Base-by-base conservation (phyloP, 2,888 invertebrate species). In the Drosophila paranaensis region DNA sequence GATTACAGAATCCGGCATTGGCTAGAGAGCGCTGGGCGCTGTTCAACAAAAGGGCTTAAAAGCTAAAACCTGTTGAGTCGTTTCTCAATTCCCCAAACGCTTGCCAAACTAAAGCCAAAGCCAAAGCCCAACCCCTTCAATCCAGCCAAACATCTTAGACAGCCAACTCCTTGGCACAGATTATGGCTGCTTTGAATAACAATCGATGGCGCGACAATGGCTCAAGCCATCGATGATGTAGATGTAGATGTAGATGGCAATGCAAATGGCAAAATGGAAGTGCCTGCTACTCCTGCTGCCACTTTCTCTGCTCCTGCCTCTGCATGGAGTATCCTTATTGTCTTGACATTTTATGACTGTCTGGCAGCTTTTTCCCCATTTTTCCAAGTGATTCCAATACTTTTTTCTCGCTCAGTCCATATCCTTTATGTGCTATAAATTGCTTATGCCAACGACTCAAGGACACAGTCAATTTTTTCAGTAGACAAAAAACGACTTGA, bases 41-140 rank as follows among this genome's bases (percentile, higher is more conserved):
- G 57, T 50, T 20, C 60, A 64, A 71, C 65, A 77, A 81, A 79
- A 72, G 68, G 81, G 77, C 89, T 87, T 87, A 92, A 92, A 91
- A 92, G 92, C 92, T 90, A 90, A 92, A 92, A 92, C 92, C 92
- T 92, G 92, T 92, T 92, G 92, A 92, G 92, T 92, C 91, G 83
- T 83, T 82, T 71, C 81, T 78, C 91, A 92, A 92, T 91, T 92
- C 92, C 92, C 92, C 81, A 77, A 92, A 91, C 92, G 91, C 92
- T 91, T 90, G 89, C 87, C 30, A 88, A 91, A 91, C 89, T 88
- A 83, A 89, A 77, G 40, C 20, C 42, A 20, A 20, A 42, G 73
- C 63, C 54, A 14, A 40, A 46, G n/a, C 54, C 79, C 51, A 70
- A 68, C 63, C 71, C 74, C 74, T 77, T 77, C 70, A 56, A 2